Evolutionary conservation across 2,888 invertebrate genomes (phyloP), one percentile per base, ranked within the genome.

Genomic region (Scaptomyza parva): DNA sequence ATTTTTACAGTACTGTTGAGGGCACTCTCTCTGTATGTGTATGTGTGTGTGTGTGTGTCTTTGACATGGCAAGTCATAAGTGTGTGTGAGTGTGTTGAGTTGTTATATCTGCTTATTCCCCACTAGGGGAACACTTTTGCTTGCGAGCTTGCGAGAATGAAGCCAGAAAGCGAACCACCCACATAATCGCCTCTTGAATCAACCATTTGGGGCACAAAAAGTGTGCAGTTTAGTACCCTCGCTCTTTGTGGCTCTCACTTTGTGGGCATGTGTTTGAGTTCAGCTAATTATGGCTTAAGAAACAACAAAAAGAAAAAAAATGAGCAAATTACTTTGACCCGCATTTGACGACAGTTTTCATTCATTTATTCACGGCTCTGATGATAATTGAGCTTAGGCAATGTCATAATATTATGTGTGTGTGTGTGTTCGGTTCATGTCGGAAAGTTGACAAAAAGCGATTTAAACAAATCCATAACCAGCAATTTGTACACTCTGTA

Each of bases 211-310:
- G 45, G 24, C 39, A 28, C n/a, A n/a, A n/a, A 48, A 12, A 7
- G 11, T 11, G 24, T 24, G 17, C 24, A 53, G 20, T 30, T 37
- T 22, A 6, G 8, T 6, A 11, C 14, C 17, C 35, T 14, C 14
- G 14, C 14, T 37, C 9, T 35, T 8, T 17, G 12, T 33, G 12
- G 3, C 6, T 17, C 37, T 17, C 7, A 2, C 33, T 4, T 22
- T 9, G 5, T 14, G 22, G 24, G 17, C 47, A 33, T 3, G 4
- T n/a, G n/a, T n/a, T n/a, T n/a, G n/a, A n/a, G n/a, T n/a, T n/a
- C n/a, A n/a, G 74, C 78, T 76, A 76, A 76, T 76, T 76, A 77
- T 58, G 55, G 63, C 43, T 71, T 59, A 39, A 33, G 2, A n/a
- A 5, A 33, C 4, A 35, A 35, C 7, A 7, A 3, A 5, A n/a